These are phyloP conservation scores for Mantis religiosa DNA, from an alignment of 2,888 invertebrate genomes.

Conservation along the genomic window DNA sequence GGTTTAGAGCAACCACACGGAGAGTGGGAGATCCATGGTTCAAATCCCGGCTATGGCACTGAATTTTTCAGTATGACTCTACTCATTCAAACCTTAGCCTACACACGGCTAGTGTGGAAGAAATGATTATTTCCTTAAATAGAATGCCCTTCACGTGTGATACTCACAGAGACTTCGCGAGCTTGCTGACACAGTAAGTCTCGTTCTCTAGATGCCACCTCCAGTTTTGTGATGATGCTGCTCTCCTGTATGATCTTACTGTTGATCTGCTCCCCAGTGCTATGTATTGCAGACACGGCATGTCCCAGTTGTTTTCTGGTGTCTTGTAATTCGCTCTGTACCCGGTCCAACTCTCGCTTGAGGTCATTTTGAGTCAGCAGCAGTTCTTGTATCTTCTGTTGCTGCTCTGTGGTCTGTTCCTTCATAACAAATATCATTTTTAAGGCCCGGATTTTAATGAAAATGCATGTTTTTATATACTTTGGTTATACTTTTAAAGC, in stretches of 20 bases:
- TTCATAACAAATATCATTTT: not conserved
- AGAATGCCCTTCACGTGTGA: too few relatives aligned
- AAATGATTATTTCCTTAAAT: too few relatives aligned
- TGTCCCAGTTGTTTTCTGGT: slow-evolving; percentile 17
- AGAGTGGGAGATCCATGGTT: too few relatives aligned
- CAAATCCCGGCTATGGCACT: too few relatives aligned
- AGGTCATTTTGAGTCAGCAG: slow-evolving; percentile 16
- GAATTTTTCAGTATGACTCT: too few relatives aligned
- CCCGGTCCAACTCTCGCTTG: slow-evolving; percentile 16
- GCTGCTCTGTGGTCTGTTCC: slow-evolving; percentile 10
- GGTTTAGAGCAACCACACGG: too few relatives aligned
- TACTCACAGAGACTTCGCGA: not conserved
- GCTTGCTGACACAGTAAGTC: slow-evolving; percentile 21
- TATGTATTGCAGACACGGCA: slow-evolving; percentile 14
- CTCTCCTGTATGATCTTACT: not conserved
- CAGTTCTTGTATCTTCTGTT: slow-evolving; percentile 17
- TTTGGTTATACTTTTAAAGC: too few relatives aligned
- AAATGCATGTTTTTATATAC: too few relatives aligned
- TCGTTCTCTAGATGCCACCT: slow-evolving; percentile 20
- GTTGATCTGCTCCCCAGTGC: slow-evolving; percentile 21
- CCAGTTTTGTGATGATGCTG: not conserved
- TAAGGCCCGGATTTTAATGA: too few relatives aligned
- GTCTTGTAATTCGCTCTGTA: slow-evolving; percentile 11
- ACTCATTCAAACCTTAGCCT: too few relatives aligned
- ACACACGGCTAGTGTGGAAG: too few relatives aligned